Base-by-base conservation (phyloP, 2,888 invertebrate species). In the Lasioglossum villosulum region DNA sequence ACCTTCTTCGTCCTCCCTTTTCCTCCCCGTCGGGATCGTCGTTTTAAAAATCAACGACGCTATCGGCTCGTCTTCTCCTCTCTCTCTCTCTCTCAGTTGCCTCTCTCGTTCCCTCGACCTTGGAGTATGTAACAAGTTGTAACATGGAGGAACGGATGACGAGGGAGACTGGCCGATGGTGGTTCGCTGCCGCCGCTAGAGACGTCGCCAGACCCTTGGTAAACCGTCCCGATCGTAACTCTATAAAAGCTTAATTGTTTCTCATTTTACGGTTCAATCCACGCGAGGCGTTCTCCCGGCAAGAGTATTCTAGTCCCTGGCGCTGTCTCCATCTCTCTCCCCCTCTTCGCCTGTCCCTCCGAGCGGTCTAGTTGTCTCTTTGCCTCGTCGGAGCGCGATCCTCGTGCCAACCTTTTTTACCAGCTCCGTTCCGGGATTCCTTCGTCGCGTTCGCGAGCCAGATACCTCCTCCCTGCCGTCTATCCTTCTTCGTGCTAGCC, bases 231-330 rank as follows among this genome's bases (percentile, higher is more conserved):
- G 90, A 93, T 93, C 91, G 92, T 91, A 92, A 92, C 92, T 93
- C 93, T 93, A 93, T 93, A 92, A 93, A 93, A 94, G 93, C 92
- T 94, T 94, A 93, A 94, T 94, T 93, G 94, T 93, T 94, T 93
- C 93, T 93, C 93, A 93, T 93, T 93, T 93, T 93, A 93, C 93
- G 93, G 92, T 93, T 93, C 93, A 92, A 93, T 93, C 91, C 88
- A 73, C 82, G 90, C 81, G 87, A 56, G 84, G 34, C 34, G 34
- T 34, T 68, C 66, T 23, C 8, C 66, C 66, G 66, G 66, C 66
- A 56, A 56, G 66, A 34, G 66, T 68, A 68, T 23, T 68, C 66
- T 68, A 68, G 66, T 68, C 37, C 27, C 23, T 4, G 66, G n/a
- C 56, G n/a, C 6, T 56, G 10, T n/a, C 56, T n/a, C 66, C 39